These are phyloP conservation scores for Tragelaphus buxtoni DNA, from an alignment of 2,113 vertebrate genomes.

Conservation along the genomic window DNA sequence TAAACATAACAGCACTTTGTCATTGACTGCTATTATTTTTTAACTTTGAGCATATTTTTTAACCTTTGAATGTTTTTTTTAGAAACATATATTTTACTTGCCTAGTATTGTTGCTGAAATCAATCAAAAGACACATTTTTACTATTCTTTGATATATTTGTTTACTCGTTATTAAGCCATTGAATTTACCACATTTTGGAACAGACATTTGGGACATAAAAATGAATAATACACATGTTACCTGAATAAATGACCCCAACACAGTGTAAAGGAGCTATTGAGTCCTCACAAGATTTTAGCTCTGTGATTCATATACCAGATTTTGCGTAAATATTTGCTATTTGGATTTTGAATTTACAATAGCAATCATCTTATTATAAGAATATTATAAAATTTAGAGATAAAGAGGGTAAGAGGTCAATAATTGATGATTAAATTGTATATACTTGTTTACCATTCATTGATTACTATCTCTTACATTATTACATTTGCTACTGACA, in stretches of 20 bases:
- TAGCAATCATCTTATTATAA: neutral
- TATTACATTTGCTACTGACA: neutral
- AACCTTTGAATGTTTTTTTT: neutral
- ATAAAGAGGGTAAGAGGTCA: neutral
- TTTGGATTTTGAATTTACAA: neutral
- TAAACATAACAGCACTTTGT: neutral
- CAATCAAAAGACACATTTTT: neutral
- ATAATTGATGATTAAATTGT: neutral
- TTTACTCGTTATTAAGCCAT: neutral
- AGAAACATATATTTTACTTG: neutral
- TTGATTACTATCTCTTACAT: neutral
- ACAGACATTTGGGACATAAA: neutral
- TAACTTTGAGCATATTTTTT: neutral
- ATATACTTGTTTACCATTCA: neutral
- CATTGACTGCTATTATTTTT: neutral
- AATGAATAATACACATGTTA: neutral
- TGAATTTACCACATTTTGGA: neutral
- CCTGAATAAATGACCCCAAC: neutral
- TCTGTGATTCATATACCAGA: neutral
- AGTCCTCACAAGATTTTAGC: neutral
- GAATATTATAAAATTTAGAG: neutral
- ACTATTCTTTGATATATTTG: conserved; percentile 7
- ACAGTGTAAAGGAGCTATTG: neutral
- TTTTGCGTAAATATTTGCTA: neutral
- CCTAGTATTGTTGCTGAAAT: neutral